Evolutionary conservation across 2,113 vertebrate species (phyloP), one percentile per base, ranked within the genome.

Genomic region (Lampris incognitus): DNA sequence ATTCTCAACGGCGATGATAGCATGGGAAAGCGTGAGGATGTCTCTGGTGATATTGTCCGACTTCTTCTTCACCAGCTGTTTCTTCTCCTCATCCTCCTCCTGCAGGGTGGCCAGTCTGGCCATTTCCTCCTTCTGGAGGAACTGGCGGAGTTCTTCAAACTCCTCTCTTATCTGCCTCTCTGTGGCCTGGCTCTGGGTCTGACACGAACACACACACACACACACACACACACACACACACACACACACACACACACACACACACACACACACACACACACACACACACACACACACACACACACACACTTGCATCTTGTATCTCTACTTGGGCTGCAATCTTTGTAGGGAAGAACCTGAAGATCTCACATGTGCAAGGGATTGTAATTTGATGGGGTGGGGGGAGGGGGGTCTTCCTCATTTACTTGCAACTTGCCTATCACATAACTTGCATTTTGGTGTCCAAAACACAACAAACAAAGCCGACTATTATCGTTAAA

Each of bases 21-120:
- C 90, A 0, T 94, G 92, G 0, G 94, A 94, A 58, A 93, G 88
- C 3, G 71, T 89, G 63, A 94, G 83, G 73, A 95, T 94, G 5
- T 92, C 89, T 42, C 90, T 85, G 11, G 90, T 90, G 73, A 95
- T 89, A 83, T 36, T 44, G 2, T 95, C 93, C 0, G 91, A 87
- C 62, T 90, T 93, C 76, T 79, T 94, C 87, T 75, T 94, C 85
- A 93, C 69, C 62, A 87, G 82, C 58, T 88, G 90, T 8, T 81
- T 90, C 82, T 92, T 94, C 64, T 90, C 81, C 70, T 92, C 85
- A 0, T 91, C 85, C 77, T 95, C 94, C 74, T 87, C 79, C 42
- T 69, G 79, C 83, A 95, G 83, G 3, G 64, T 39, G 0, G 84
- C 82, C 50, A 94, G 68, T 3, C 93, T 79, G 0, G 59, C 69